Conservation (phyloP, 2,797 vertebrate genomes). For the Craterocephalus amniculus region DNA sequence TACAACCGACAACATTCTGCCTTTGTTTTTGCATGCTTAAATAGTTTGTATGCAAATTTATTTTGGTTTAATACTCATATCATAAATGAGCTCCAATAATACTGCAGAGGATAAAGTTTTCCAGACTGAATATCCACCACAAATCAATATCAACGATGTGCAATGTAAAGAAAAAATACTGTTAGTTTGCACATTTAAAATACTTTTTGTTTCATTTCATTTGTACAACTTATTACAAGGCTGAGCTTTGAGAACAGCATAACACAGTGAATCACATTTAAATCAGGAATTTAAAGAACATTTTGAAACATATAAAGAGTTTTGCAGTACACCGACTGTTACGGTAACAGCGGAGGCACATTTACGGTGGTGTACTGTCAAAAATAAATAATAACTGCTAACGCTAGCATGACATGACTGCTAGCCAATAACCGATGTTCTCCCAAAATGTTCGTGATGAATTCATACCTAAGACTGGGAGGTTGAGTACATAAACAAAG, state of each 20-base stretch:
- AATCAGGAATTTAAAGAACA: no score
- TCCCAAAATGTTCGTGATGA: conserved; percentile 4
- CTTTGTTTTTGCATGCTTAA: neutral
- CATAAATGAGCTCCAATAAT: neutral
- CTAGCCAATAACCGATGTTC: neutral
- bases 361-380: neutral
- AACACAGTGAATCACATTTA: no score
- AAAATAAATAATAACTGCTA: neutral
- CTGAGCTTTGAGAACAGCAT: no score
- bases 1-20: neutral
- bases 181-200: no score
- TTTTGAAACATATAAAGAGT: neutral
- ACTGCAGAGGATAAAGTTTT: neutral
- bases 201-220: no score
- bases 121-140: no score
- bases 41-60: neutral
- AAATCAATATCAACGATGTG: no score
- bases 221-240: no score
- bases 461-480: conserved; percentile 1
- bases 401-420: neutral
- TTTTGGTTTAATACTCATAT: neutral
- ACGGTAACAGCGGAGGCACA: neutral
- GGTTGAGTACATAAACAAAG: neutral
- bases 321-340: neutral
- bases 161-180: no score